These are phyloP conservation scores for Drosophila baimaii DNA, from an alignment of 1,140 invertebrate genomes.

Conservation along the genomic window DNA sequence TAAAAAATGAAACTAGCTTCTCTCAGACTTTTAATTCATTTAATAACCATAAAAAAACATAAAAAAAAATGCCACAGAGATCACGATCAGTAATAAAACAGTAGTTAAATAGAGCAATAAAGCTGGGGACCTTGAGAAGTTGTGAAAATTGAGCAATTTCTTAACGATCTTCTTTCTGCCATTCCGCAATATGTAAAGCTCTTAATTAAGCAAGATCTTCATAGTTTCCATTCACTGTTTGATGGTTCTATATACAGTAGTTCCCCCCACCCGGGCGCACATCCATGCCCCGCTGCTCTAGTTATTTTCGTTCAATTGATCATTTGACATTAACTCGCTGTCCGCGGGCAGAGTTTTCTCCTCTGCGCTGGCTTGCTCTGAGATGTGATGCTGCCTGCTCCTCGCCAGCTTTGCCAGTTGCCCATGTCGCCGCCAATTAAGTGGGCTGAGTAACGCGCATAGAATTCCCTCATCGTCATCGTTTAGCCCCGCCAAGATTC, in stretches of 20 bases:
- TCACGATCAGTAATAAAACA: constrained; percentile 3
- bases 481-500: constrained; percentile 63
- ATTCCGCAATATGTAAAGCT: constrained; percentile 18
- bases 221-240: constrained; percentile 48
- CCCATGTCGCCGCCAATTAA: constrained; percentile 54
- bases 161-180: background rate
- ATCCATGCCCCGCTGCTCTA: constrained; percentile 52
- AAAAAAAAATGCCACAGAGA: background rate
- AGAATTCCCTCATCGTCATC: constrained; percentile 28
- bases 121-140: constrained; percentile 2
- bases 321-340: constrained; percentile 75
- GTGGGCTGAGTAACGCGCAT: constrained; percentile 56
- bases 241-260: constrained; percentile 16
- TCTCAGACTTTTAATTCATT: background rate
- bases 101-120: constrained; percentile 16
- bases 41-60: background rate
- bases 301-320: constrained; percentile 73
- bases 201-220: constrained; percentile 48
- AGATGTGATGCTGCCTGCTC: constrained; percentile 32
- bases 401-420: constrained; percentile 57
- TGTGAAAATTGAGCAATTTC: constrained; percentile 19
- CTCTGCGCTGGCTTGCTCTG: constrained; percentile 13
- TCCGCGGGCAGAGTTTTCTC: constrained; percentile 36
- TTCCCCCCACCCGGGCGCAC: constrained; percentile 7
- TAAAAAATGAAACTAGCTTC: background rate